phyloP scores from a whole-genome alignment of 2,113 vertebrate species.

The Nycticorax nycticorax region DNA sequence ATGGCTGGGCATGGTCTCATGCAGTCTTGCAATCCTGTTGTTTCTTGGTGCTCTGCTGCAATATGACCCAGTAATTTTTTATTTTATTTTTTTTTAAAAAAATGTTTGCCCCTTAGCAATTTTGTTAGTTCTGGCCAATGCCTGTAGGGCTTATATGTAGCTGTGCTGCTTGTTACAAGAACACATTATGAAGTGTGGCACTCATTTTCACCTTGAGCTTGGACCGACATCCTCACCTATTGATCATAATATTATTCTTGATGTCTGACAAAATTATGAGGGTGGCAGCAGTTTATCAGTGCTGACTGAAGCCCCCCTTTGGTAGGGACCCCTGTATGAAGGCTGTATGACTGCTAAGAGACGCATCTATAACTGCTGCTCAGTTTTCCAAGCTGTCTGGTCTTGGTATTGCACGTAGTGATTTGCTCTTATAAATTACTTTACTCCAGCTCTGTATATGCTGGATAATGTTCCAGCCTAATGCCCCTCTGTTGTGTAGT shows the following conservation, averaged over 20 bases:
- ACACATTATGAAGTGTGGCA: background rate
- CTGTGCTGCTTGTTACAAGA: background rate
- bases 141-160: background rate
- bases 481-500: background rate
- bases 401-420: background rate
- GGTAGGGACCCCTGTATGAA: background rate
- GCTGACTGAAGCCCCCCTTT: background rate
- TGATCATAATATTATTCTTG: background rate
- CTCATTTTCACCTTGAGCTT: background rate
- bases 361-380: background rate
- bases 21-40: background rate
- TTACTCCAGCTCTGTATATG: background rate
- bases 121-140: background rate
- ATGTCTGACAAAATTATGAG: background rate
- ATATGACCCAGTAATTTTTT: background rate
- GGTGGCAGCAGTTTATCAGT: background rate
- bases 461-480: background rate
- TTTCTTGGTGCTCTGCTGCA: background rate
- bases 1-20: background rate
- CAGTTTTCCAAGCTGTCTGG: background rate
- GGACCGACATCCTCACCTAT: background rate
- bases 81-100: background rate
- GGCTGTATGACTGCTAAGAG: background rate
- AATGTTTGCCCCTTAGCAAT: background rate
- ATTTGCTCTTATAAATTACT: background rate